Conservation (phyloP, 2,797 vertebrate species). For the Bradypodion ventrale region DNA sequence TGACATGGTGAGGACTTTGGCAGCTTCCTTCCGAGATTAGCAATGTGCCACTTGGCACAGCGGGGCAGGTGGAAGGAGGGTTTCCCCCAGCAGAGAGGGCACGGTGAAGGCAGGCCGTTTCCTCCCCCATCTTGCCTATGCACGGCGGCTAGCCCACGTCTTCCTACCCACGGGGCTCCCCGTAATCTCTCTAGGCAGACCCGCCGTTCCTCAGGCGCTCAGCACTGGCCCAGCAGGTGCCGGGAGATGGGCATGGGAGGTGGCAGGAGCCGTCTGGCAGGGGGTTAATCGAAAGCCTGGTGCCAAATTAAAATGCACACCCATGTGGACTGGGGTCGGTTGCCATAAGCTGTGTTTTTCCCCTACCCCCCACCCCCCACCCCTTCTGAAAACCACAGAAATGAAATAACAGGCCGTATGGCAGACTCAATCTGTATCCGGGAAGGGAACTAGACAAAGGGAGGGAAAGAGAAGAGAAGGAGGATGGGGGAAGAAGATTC, state of each 20-base stretch:
- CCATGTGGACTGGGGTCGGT: slow-evolving; percentile 46
- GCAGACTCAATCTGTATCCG: not conserved
- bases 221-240: slow-evolving; percentile 65
- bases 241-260: slow-evolving; percentile 50
- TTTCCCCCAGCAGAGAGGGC: slow-evolving; percentile 30
- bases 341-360: slow-evolving; percentile 47
- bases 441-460: not conserved
- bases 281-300: slow-evolving; percentile 68
- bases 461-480: not conserved
- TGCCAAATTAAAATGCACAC: not conserved
- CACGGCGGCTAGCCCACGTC: slow-evolving; percentile 27
- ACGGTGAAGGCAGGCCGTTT: slow-evolving; percentile 53
- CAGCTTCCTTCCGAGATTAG: slow-evolving; percentile 13
- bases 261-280: slow-evolving; percentile 59
- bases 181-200: slow-evolving; percentile 67
- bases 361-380: not conserved
- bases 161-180: slow-evolving; percentile 56
- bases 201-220: slow-evolving; percentile 64
- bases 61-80: slow-evolving; percentile 16
- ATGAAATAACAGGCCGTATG: slow-evolving; percentile 53
- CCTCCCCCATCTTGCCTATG: slow-evolving; percentile 44
- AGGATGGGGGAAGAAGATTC: not conserved
- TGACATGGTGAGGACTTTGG: fast-evolving
- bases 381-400: slow-evolving; percentile 21
- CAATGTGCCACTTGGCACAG: slow-evolving; percentile 11